Percentiles rank a stretch among this genome's conserved stretches.
These are phyloP conservation scores for Alcedo atthis DNA, from an alignment of 2,797 vertebrate species.

Conservation along the genomic window DNA sequence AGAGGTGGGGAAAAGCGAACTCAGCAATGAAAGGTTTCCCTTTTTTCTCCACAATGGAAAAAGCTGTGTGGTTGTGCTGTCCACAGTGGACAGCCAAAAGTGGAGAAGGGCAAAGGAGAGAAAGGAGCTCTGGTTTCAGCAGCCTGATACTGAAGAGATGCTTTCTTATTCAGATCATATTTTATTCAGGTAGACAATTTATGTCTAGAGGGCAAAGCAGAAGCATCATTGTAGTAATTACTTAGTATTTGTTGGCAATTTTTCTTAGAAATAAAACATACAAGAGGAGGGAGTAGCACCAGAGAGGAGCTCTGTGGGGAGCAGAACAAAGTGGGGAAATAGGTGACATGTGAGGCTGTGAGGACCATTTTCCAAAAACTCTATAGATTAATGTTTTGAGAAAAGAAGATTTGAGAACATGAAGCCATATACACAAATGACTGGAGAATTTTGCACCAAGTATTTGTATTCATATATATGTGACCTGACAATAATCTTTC, in stretches of 20 bases:
- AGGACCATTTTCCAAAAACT: not conserved
- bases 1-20: not conserved
- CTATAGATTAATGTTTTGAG: not conserved
- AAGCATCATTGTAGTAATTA: not conserved
- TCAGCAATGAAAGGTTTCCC: not conserved
- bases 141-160: not conserved
- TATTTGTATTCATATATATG: not conserved
- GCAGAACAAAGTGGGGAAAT: rapidly evolving
- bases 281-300: not conserved
- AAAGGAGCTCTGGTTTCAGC: not conserved
- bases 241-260: not conserved
- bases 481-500: not conserved
- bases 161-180: not conserved
- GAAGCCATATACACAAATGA: not conserved
- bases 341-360: not conserved
- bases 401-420: not conserved
- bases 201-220: not conserved
- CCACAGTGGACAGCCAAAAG: not conserved
- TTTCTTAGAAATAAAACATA: not conserved
- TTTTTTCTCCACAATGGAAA: not conserved
- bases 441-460: not conserved
- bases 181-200: not conserved
- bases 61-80: not conserved
- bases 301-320: not conserved
- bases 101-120: not conserved